phyloP scores from a whole-genome alignment of 2,888 invertebrate species.

The Philhelius pedissequus region DNA sequence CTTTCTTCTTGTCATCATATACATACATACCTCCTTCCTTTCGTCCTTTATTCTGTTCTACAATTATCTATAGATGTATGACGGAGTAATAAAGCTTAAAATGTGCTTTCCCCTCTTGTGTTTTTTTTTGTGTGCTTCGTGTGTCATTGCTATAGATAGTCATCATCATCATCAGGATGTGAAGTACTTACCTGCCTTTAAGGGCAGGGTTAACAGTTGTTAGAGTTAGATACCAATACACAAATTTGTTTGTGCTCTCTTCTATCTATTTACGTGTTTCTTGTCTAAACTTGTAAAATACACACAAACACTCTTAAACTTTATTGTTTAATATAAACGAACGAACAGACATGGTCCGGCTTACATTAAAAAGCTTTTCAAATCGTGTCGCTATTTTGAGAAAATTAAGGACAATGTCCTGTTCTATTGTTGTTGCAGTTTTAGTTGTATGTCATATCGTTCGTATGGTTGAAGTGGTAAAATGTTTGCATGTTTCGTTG shows the following conservation, averaged over 20 bases:
- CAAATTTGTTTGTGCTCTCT: slow-evolving; percentile 9
- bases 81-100: slow-evolving; percentile 25
- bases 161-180: neutral
- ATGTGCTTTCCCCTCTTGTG: slow-evolving; percentile 16
- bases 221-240: neutral
- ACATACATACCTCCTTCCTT: neutral
- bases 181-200: neutral
- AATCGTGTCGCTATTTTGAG: slow-evolving; percentile 33
- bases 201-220: neutral
- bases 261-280: neutral
- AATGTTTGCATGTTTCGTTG: slow-evolving; percentile 19
- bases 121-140: neutral
- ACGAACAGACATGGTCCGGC: slow-evolving; percentile 12
- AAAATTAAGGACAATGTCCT: slow-evolving; percentile 38
- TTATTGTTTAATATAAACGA: slow-evolving; percentile 11
- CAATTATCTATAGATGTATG: no score
- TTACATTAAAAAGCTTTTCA: slow-evolving; percentile 28
- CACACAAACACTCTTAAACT: neutral
- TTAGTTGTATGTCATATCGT: neutral
- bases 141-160: neutral
- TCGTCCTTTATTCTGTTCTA: neutral
- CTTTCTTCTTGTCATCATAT: neutral
- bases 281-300: neutral
- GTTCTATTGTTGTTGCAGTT: slow-evolving; percentile 7
- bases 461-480: slow-evolving; percentile 8